Percentiles rank a stretch among this genome's conserved stretches.
Conservation (phyloP, 2,113 vertebrate species). For the Rhea americana region DNA sequence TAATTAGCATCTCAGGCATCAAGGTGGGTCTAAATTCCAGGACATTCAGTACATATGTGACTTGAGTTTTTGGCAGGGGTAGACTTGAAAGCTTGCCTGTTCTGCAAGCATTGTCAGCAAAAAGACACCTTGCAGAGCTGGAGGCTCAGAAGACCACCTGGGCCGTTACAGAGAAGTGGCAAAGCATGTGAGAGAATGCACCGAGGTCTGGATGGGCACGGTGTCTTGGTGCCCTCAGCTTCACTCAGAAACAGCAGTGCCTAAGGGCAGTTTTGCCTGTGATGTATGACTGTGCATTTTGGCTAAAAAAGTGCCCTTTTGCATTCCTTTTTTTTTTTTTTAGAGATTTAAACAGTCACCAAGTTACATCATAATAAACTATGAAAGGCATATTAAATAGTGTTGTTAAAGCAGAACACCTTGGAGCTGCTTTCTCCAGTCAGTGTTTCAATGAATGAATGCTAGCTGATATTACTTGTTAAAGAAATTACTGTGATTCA, state of each 20-base stretch:
- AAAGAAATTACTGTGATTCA: not conserved
- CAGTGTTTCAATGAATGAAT: not conserved
- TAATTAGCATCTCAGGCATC: not conserved
- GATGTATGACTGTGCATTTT: not conserved
- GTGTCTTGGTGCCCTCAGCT: not conserved
- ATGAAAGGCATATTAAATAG: not conserved
- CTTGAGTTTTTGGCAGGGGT: not conserved
- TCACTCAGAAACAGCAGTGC: not conserved
- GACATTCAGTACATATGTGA: not conserved
- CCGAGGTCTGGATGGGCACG: not conserved
- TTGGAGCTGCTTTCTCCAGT: not conserved
- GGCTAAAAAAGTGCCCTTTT: not conserved
- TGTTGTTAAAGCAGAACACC: not conserved
- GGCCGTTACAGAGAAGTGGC: not conserved
- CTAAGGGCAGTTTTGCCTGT: not conserved
- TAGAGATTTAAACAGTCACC: not conserved
- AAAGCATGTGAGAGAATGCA: rapidly evolving
- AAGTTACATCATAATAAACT: not conserved
- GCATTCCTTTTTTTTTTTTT: not conserved
- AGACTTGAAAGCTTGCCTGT: not conserved
- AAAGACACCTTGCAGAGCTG: not conserved
- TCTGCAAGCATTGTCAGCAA: not conserved
- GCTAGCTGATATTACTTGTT: not conserved
- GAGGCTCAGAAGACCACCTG: not conserved
- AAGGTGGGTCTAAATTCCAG: not conserved